phyloP scores from a whole-genome alignment of 2,797 vertebrate species.

The Apogon hyalosoma region DNA sequence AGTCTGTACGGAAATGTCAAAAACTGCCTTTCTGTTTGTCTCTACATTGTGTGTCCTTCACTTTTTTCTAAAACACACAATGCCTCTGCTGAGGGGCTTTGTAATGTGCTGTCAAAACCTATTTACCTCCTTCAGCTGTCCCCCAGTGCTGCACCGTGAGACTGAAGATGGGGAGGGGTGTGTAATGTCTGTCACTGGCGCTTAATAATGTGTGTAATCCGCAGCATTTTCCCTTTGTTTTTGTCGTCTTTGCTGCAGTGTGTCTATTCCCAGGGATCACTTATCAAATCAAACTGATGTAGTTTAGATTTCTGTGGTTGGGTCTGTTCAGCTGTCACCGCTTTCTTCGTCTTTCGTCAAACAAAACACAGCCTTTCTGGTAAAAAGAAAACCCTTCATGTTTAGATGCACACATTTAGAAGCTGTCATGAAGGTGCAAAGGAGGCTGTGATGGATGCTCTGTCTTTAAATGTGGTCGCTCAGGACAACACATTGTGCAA shows the following conservation, averaged over 20 bases:
- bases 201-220: constrained; percentile 16
- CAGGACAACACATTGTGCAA: too few species aligned
- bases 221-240: constrained; percentile 5
- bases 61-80: constrained; percentile 52
- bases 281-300: constrained; percentile 11
- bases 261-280: constrained; percentile 11
- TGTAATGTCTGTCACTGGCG: constrained; percentile 36
- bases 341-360: neutral
- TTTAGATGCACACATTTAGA: too few species aligned
- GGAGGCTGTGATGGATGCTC: too few species aligned
- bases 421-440: too few species aligned
- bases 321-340: neutral
- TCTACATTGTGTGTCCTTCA: constrained; percentile 56
- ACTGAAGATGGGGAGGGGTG: constrained; percentile 48
- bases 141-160: constrained; percentile 42
- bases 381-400: neutral
- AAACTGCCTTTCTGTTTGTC: neutral
- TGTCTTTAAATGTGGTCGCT: too few species aligned
- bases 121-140: constrained; percentile 78
- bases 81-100: constrained; percentile 63
- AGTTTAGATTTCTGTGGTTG: neutral
- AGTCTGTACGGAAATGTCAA: too few species aligned
- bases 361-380: neutral
- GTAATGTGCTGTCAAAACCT: constrained; percentile 81
- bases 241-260: neutral